Base-by-base conservation (phyloP, 2,888 invertebrate species). In the Encarsia formosa region DNA sequence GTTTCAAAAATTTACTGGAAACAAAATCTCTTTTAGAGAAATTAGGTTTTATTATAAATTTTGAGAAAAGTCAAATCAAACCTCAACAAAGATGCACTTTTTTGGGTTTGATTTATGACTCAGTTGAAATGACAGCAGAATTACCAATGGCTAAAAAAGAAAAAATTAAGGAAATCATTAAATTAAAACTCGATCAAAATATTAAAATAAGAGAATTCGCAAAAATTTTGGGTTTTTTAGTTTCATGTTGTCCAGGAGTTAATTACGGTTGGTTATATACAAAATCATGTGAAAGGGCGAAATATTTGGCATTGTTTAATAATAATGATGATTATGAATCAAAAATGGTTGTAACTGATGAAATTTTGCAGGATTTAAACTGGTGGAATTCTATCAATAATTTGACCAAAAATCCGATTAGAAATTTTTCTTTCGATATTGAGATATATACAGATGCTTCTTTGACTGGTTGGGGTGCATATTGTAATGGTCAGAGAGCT, bases 381-480 rank as follows among this genome's bases (percentile, higher is more conserved):
- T 45, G 44, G 44, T 44, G 44, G 44, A 44, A 31, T 9, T 8
- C 4, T 9, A 18, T 32, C n/a, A 5, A 20, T 19, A 20, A 20
- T 5, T 4, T 5, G 4, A 6, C 34, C 11, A 6, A 18, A 4
- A 44, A 44, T n/a, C 32, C 44, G 5, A 44, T 44, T 6, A 31
- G 31, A 8, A 44, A 44, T 8, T n/a, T 19, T n/a, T 26, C 13
- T n/a, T 42, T n/a, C 18, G 42, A 26, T 11, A 8, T 42, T 4
- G 44, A 44, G 23, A 44, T 44, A 1, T 44, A 11, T 20, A 15
- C 44, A 6, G 44, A 44, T n/a, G 44, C 44, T 4, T 44, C 44
- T 4, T 20, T 34, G 19, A 13, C 42, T n/a, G n/a, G n/a, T 5
- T 32, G 44, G 44, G 44, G 44, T 4, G 19, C 32, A 8, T 13